A percentile compares a stretch with the other conserved stretches of the same genome.
Conservation (phyloP, 2,888 invertebrate species). For the Spodoptera exigua region DNA sequence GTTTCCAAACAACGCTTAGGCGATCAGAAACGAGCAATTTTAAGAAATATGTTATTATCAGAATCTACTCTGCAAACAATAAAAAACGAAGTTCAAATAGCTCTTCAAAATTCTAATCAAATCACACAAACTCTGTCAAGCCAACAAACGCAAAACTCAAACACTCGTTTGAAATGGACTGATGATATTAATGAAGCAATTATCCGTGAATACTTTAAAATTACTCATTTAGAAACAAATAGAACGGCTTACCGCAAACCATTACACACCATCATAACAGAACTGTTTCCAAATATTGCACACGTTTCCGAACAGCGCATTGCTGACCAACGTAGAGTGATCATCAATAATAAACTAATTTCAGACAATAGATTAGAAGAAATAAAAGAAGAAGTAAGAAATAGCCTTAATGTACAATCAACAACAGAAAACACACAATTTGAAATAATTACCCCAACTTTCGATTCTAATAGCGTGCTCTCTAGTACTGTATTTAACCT, state of each 20-base stretch:
- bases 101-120: not conserved
- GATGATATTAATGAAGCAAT: no score
- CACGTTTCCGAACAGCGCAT: no score
- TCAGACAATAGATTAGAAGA: no score
- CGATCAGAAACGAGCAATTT: not conserved
- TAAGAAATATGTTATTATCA: not conserved
- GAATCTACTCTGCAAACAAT: not conserved
- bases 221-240: no score
- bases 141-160: not conserved
- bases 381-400: not conserved
- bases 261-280: no score
- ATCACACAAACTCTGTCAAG: not conserved
- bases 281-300: no score
- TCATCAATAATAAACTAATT: no score
- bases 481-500: not conserved
- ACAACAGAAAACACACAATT: not conserved
- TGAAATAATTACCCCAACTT: no score
- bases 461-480: not conserved
- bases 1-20: not conserved
- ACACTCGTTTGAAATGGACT: not conserved
- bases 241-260: no score
- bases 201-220: no score
- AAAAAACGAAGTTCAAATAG: conserved; percentile 1
- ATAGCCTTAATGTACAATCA: not conserved
- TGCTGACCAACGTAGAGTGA: no score